phyloP scores from a whole-genome alignment of 2,113 vertebrate genomes.

The Corydoras maculifer region DNA sequence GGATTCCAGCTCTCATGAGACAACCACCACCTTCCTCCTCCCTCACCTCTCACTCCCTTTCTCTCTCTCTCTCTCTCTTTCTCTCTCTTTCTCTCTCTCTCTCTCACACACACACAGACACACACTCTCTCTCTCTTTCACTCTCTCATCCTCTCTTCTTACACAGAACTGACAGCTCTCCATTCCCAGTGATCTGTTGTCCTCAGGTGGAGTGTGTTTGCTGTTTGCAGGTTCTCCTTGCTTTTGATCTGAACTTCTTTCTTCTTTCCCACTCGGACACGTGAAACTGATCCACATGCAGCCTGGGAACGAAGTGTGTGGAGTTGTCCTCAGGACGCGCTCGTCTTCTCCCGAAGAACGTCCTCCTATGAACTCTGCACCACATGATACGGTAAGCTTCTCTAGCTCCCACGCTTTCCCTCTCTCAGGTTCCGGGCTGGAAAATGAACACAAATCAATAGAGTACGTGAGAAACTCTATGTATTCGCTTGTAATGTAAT shows the following conservation, averaged over 20 bases:
- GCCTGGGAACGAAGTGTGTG: not conserved
- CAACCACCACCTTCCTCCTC: conserved; percentile 44
- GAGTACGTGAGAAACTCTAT: no score
- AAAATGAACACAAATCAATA: no score
- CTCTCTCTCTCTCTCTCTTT: conserved; percentile 15
- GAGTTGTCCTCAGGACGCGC: not conserved
- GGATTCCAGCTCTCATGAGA: conserved; percentile 62
- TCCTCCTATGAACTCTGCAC: no score
- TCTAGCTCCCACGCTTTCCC: conserved; percentile 10
- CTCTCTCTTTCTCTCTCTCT: conserved; percentile 8
- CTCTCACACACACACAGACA: not conserved
- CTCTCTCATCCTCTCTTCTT: not conserved
- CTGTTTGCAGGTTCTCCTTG: no score
- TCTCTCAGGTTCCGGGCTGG: not conserved
- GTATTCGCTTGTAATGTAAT: no score
- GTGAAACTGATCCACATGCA: not conserved
- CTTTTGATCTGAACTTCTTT: no score
- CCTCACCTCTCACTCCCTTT: conserved; percentile 45
- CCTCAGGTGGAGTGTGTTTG: no score
- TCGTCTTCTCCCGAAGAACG: not conserved
- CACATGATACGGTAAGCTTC: not conserved
- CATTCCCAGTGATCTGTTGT: no score
- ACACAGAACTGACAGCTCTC: not conserved
- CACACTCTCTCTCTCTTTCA: not conserved
- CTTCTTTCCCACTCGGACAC: no score